Evolutionary conservation across 2,888 invertebrate genomes (phyloP).

Genomic region (Synanthedon formicaeformis): DNA sequence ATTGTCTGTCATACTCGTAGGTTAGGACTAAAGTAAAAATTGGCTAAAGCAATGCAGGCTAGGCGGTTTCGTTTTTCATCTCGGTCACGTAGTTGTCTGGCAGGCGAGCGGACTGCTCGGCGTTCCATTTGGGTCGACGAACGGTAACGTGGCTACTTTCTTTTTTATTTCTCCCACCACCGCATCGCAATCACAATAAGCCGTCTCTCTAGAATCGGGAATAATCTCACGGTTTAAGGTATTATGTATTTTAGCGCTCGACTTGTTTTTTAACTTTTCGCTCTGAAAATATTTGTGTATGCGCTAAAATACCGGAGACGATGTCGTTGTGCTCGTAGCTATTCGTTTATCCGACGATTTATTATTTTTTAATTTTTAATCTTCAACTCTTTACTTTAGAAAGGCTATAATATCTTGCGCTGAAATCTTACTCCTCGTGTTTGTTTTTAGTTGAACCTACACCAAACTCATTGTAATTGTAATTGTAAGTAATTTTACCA

Average conservation of each 20-base stretch:
- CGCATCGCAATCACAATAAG: neutral
- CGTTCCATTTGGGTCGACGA: slow-evolving; percentile 53
- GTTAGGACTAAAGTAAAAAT: slow-evolving; percentile 8
- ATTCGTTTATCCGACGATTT: too few relatives aligned
- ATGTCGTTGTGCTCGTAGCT: too few relatives aligned
- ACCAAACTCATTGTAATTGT: too few relatives aligned
- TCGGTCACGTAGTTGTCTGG: slow-evolving; percentile 29
- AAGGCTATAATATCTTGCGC: too few relatives aligned
- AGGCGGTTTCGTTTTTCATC: slow-evolving; percentile 39
- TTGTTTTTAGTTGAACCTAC: too few relatives aligned
- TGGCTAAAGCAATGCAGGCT: slow-evolving; percentile 11
- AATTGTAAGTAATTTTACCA: too few relatives aligned
- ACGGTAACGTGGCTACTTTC: slow-evolving; percentile 54
- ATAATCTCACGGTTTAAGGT: neutral
- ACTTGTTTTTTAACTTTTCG: too few relatives aligned
- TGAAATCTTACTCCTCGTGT: too few relatives aligned
- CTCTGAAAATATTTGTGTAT: too few relatives aligned
- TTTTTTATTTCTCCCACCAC: slow-evolving; percentile 31
- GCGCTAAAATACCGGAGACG: too few relatives aligned
- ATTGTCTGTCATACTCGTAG: neutral
- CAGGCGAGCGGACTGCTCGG: neutral
- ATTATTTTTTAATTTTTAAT: too few relatives aligned
- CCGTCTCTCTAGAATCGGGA: neutral
- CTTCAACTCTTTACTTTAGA: too few relatives aligned
- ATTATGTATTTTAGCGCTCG: neutral